Percentiles rank a stretch among this genome's conserved stretches.
phyloP scores from a whole-genome alignment of 2,888 invertebrate species.

The Meta bourneti region DNA sequence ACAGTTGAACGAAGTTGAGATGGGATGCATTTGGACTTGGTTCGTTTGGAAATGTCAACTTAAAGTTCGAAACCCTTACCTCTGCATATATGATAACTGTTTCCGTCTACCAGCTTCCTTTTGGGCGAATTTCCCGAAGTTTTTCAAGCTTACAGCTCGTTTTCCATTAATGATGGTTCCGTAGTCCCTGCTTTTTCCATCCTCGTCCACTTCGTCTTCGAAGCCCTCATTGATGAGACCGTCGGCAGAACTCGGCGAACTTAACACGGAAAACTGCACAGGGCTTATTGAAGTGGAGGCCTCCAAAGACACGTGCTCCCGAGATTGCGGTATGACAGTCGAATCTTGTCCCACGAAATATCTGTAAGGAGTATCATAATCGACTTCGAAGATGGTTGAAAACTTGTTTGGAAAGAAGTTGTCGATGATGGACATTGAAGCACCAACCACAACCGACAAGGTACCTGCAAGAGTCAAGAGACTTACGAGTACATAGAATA shows the following conservation, averaged over 20 bases:
- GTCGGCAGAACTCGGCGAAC: conserved; percentile 26
- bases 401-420: conserved; percentile 93
- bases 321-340: conserved; percentile 29
- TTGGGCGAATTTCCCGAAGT: conserved; percentile 77
- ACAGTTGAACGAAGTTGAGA: no score
- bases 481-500: not conserved
- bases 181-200: conserved; percentile 62
- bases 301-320: conserved; percentile 23
- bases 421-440: conserved; percentile 90
- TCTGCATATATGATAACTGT: conserved; percentile 65
- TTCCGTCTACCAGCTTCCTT: conserved; percentile 72
- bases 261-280: conserved; percentile 5
- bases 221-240: conserved; percentile 68
- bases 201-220: conserved; percentile 56
- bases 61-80: conserved; percentile 27
- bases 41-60: no score
- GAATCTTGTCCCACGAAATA: conserved; percentile 78
- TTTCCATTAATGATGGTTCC: conserved; percentile 78
- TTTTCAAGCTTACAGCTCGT: conserved; percentile 77
- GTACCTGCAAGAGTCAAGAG: conserved; percentile 84
- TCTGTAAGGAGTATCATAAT: conserved; percentile 94
- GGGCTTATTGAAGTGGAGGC: not conserved
- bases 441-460: conserved; percentile 88
- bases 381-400: conserved; percentile 93
- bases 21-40: no score